Evolutionary conservation across 1,140 invertebrate species (phyloP).

Genomic region (Drosophila orosa): DNA sequence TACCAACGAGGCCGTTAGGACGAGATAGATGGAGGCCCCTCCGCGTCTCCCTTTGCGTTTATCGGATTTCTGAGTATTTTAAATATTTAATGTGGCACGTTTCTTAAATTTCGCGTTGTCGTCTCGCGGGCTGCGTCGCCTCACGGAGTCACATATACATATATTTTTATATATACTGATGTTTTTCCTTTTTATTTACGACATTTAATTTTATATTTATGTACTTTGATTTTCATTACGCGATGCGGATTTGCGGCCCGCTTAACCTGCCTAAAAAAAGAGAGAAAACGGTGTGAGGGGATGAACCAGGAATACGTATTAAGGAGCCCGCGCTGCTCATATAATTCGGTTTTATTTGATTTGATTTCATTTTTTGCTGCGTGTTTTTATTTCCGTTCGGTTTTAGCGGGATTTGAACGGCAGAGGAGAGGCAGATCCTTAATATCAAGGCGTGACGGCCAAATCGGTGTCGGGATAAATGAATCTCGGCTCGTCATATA

Average conservation of each 20-base stretch:
- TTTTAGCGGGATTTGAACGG: slow-evolving; percentile 44
- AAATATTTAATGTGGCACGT: slow-evolving; percentile 68
- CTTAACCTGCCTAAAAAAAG: slow-evolving; percentile 42
- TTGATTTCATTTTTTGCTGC: slow-evolving; percentile 59
- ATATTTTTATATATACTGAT: slow-evolving; percentile 40
- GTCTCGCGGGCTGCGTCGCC: slow-evolving; percentile 39
- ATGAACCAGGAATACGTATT: slow-evolving; percentile 35
- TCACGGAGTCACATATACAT: slow-evolving; percentile 22
- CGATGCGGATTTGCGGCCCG: slow-evolving; percentile 49
- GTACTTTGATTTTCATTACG: slow-evolving; percentile 76
- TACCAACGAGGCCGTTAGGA: slow-evolving; percentile 6
- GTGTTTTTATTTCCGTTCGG: slow-evolving; percentile 46
- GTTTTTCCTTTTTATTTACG: slow-evolving; percentile 71
- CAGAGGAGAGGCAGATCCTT: slow-evolving; percentile 22
- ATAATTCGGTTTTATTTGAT: slow-evolving; percentile 72
- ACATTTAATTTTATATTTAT: slow-evolving; percentile 79
- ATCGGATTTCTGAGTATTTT: slow-evolving; percentile 18
- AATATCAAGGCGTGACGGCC: slow-evolving; percentile 53
- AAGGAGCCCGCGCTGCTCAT: slow-evolving; percentile 33
- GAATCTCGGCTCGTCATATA: slow-evolving; percentile 53
- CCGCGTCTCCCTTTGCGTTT: not conserved
- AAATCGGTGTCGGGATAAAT: slow-evolving; percentile 48
- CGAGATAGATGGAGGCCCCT: not conserved
- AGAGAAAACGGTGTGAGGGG: not conserved
- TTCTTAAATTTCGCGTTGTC: slow-evolving; percentile 48